phyloP scores from a whole-genome alignment of 2,113 vertebrate species.

The Vanacampus margaritifer region DNA sequence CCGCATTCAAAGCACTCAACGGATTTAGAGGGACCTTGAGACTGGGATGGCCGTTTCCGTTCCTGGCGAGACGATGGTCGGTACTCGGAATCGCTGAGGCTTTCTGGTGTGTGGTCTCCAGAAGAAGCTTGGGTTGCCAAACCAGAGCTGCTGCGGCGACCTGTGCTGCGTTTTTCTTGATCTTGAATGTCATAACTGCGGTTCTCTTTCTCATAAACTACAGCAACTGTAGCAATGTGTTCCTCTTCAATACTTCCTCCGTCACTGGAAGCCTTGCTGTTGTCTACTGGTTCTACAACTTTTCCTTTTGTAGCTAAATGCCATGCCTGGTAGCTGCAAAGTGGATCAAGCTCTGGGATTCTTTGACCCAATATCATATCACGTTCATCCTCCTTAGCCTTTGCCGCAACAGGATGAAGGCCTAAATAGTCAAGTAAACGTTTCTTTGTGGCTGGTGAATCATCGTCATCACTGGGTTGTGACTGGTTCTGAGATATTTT shows the following conservation, averaged over 20 bases:
- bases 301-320: slow-evolving; percentile 87
- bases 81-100: slow-evolving; percentile 78
- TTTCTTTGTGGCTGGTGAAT: slow-evolving; percentile 74
- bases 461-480: slow-evolving; percentile 46
- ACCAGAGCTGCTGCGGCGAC: slow-evolving; percentile 57
- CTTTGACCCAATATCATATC: slow-evolving; percentile 72
- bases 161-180: slow-evolving; percentile 82
- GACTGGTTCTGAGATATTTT: slow-evolving; percentile 46
- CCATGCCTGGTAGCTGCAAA: slow-evolving; percentile 95
- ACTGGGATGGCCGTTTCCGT: slow-evolving; percentile 70
- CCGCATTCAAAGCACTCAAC: slow-evolving; percentile 93
- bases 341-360: slow-evolving; percentile 87
- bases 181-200: slow-evolving; percentile 80
- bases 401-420: slow-evolving; percentile 68
- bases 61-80: slow-evolving; percentile 80
- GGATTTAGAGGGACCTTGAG: slow-evolving; percentile 70
- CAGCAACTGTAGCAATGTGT: slow-evolving; percentile 71
- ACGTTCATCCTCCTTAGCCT: slow-evolving; percentile 24
- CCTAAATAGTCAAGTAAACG: slow-evolving; percentile 82
- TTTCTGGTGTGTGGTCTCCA: slow-evolving; percentile 65
- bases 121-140: slow-evolving; percentile 46
- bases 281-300: slow-evolving; percentile 83
- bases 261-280: slow-evolving; percentile 71
- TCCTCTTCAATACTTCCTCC: slow-evolving; percentile 69
- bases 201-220: slow-evolving; percentile 83